A percentile compares a stretch with the other conserved stretches of the same genome.
phyloP scores from a whole-genome alignment of 2,797 vertebrate species.

The Lacerta bilineata region DNA sequence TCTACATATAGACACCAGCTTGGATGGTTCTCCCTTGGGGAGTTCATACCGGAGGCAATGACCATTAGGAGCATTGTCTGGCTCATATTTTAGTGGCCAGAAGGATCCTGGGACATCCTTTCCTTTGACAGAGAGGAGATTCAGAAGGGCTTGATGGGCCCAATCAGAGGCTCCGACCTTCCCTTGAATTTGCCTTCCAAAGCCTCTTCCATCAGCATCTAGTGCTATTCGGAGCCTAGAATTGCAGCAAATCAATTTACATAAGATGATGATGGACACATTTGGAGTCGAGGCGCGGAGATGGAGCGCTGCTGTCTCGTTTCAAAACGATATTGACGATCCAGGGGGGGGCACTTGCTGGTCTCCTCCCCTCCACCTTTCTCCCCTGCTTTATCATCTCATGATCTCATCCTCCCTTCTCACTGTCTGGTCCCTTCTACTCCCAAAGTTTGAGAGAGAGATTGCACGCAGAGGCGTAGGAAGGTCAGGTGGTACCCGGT shows the following conservation, averaged over 20 bases:
- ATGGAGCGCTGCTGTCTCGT: slow-evolving; percentile 18
- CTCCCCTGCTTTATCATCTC: not conserved
- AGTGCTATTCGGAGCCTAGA: not conserved
- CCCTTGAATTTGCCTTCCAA: slow-evolving; percentile 52
- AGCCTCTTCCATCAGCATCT: slow-evolving; percentile 48
- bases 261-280: not conserved
- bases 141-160: slow-evolving; percentile 40
- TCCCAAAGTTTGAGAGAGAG: not conserved
- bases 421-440: not conserved
- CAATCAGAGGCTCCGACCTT: not conserved
- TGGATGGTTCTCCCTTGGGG: not conserved
- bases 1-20: not conserved
- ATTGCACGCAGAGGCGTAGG: no score
- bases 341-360: no score
- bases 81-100: not conserved
- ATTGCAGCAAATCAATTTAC: slow-evolving; percentile 54
- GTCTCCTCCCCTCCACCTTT: not conserved
- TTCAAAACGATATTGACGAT: fast-evolving
- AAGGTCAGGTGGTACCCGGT: no score
- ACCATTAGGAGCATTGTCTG: slow-evolving; percentile 20
- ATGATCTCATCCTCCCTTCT: not conserved
- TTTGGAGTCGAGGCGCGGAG: not conserved
- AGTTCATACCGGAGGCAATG: fast-evolving
- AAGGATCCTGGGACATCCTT: not conserved
- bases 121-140: slow-evolving; percentile 39